Base-by-base conservation (phyloP, 2,113 vertebrate genomes). In the Calypte anna region DNA sequence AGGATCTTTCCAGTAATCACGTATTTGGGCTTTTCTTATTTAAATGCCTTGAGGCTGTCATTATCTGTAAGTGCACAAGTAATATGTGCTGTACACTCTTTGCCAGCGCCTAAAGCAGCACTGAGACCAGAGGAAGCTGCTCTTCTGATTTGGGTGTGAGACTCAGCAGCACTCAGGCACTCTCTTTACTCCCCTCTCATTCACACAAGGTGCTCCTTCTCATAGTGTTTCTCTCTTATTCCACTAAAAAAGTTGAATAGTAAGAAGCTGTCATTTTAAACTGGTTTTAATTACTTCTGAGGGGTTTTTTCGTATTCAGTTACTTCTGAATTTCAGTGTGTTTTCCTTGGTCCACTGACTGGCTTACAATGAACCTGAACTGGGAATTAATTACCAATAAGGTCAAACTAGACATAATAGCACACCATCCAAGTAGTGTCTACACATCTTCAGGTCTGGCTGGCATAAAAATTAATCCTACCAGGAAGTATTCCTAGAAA, bases 21-120 rank as follows among this genome's bases (percentile, higher is more conserved):
- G 1, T n/a, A 80, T 68, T 80, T 43, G 58, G 74, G 38, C 18
- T 92, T 88, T 80, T 92, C 59, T 88, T 91, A 67, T 87, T 94
- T 85, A 91, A 90, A 77, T 91, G 77, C 59, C n/a, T 86, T 78
- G 28, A 83, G 30, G 53, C 48, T 79, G 66, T 68, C 7, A 12
- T 85, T 94, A 15, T 92, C 30, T 30, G 12, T 68, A 20, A n/a
- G 12, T 36, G 44, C 70, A 33, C 66, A 51, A 79, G 50, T 30
- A 50, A n/a, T 43, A 61, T 0, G 2, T 31, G 31, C 36, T 85
- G 8, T 11, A 16, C 30, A 46, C 11, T 82, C 25, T 87, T 82
- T 90, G 63, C 33, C 59, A 77, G 51, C 62, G 51, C 38, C 88
- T 76, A 27, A 74, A 90, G 66, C 7, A 14, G 31, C 2, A 1